These are phyloP conservation scores for Stenolophus ochropezus DNA, from an alignment of 2,888 invertebrate genomes.

Conservation along the genomic window DNA sequence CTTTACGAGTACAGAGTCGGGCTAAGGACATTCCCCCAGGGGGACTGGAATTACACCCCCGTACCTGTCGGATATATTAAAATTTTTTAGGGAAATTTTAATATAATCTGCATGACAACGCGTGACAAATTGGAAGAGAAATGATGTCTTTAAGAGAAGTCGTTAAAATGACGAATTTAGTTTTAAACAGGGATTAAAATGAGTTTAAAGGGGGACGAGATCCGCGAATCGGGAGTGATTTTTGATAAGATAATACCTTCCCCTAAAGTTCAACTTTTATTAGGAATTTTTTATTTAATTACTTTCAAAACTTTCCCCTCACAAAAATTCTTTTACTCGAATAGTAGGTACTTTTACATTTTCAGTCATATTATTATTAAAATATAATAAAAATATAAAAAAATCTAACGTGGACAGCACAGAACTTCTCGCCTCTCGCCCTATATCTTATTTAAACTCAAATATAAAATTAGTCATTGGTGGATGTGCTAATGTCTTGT, in stretches of 20 bases:
- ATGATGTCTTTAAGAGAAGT: constrained; percentile 13
- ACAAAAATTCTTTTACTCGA: too few relatives aligned
- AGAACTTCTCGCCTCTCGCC: too few relatives aligned
- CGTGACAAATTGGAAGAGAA: constrained; percentile 36
- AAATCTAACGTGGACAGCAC: too few relatives aligned
- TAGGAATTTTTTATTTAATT: constrained; percentile 5
- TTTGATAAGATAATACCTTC: constrained; percentile 26
- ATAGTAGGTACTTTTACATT: too few relatives aligned
- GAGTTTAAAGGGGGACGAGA: not conserved
- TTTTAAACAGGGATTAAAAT: constrained; percentile 12
- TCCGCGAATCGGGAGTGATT: constrained; percentile 3
- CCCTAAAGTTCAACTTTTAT: not conserved
- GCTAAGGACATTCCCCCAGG: not conserved
- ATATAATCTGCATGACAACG: constrained; percentile 39
- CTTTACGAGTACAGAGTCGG: constrained; percentile 34
- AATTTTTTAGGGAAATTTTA: constrained; percentile 26
- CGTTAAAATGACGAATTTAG: constrained; percentile 33
- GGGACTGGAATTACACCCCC: not conserved
- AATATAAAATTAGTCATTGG: too few relatives aligned
- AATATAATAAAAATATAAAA: too few relatives aligned
- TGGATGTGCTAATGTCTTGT: too few relatives aligned
- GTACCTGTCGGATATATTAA: constrained; percentile 27
- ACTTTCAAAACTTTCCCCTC: not conserved
- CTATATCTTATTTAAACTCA: too few relatives aligned
- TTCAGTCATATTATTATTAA: too few relatives aligned